Evolutionary conservation across 30 jellyfish, hydroid and myxozoan species (phyloP).

Genomic region (Hydractinia echinata): DNA sequence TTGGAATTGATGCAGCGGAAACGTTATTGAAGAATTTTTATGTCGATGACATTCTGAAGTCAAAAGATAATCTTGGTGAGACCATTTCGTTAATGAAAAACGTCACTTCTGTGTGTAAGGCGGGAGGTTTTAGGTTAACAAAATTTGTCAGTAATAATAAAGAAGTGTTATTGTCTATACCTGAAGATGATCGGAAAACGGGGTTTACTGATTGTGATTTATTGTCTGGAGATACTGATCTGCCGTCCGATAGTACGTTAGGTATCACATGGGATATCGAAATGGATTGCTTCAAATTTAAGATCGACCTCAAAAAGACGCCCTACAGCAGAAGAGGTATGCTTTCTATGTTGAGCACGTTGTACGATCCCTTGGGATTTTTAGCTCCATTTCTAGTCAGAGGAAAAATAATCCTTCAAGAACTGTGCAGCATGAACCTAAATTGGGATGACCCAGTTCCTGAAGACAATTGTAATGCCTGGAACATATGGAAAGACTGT

Average conservation of each 20-base stretch:
- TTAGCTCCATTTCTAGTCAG: slow-evolving; percentile 14
- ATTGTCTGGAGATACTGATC: neutral
- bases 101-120: neutral
- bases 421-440: neutral
- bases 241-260: neutral
- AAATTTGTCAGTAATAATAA: slow-evolving; percentile 9
- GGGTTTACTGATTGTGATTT: neutral
- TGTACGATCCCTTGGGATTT: slow-evolving; percentile 33
- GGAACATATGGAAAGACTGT: slow-evolving; percentile 42
- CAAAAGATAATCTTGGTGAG: neutral
- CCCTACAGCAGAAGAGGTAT: slow-evolving; percentile 36
- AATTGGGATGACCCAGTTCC: slow-evolving; percentile 23
- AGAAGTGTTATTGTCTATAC: neutral
- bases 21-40: neutral
- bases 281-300: neutral
- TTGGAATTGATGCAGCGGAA: neutral
- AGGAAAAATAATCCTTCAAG: slow-evolving; percentile 16
- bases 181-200: slow-evolving; percentile 9
- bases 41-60: no score
- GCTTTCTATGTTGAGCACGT: slow-evolving; percentile 22
- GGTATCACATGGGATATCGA: neutral
- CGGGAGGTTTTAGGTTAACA: slow-evolving; percentile 18
- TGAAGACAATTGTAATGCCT: slow-evolving; percentile 1
- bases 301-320: neutral
- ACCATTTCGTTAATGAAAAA: neutral